Base-by-base conservation (phyloP, 2,888 invertebrate species). In the Gnatocerus cornutus region DNA sequence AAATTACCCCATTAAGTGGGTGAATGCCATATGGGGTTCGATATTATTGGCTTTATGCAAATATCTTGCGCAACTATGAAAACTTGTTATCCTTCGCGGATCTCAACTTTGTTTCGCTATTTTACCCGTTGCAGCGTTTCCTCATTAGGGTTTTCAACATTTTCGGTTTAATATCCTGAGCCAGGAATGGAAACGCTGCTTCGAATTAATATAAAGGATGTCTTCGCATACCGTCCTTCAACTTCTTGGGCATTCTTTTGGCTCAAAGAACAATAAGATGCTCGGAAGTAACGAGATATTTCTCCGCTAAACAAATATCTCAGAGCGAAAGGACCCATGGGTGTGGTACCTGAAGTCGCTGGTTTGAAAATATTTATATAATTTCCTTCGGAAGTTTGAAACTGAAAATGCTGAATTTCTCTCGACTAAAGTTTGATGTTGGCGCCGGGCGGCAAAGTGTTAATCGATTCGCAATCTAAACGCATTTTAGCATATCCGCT, bases 401-500 rank as follows among this genome's bases (percentile, higher is more conserved):
- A n/a, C n/a, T n/a, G n/a, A n/a, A n/a, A n/a, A n/a, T n/a, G n/a
- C n/a, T n/a, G n/a, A n/a, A n/a, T n/a, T n/a, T n/a, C n/a, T n/a
- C n/a, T n/a, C n/a, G n/a, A n/a, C n/a, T n/a, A n/a, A n/a, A n/a
- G n/a, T n/a, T n/a, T n/a, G n/a, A n/a, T n/a, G n/a, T n/a, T n/a
- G n/a, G n/a, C 21, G 21, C 21, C 4, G 4, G 21, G 21, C 21
- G 1, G 21, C 21, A 21, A 21, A 21, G 53, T 69, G 48, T 66
- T 59, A 61, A 66, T 69, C 69, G 69, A 69, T 70, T 59, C 37
- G 65, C 65, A 65, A 69, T 65, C 65, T 61, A 46, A 30, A 63
- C 27, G 64, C 68, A 61, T 68, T 69, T 71, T 62, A 71, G 66
- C 71, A 69, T 71, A 71, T 69, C 69, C 52, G 46, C 48, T 52